These are phyloP conservation scores for Ellobius talpinus DNA, from an alignment of 2,113 vertebrate genomes.

Conservation along the genomic window DNA sequence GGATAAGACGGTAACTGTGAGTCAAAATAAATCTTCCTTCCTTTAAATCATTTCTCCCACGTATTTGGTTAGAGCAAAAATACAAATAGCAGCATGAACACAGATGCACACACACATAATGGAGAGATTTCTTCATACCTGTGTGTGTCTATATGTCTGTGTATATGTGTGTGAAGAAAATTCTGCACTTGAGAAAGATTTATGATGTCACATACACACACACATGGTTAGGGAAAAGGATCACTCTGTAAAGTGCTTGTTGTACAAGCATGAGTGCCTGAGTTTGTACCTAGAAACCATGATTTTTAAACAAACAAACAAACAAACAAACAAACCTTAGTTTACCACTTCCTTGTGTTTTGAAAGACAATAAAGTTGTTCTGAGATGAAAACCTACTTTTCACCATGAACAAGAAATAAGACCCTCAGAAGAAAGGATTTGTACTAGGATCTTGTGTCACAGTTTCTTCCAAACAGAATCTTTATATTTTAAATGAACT, in stretches of 20 bases:
- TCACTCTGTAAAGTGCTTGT: background rate
- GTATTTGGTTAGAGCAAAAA: background rate
- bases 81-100: background rate
- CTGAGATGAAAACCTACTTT: background rate
- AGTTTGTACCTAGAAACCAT: background rate
- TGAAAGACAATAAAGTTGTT: background rate
- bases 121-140: background rate
- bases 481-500: background rate
- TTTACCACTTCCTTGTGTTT: background rate
- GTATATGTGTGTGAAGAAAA: background rate
- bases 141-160: background rate
- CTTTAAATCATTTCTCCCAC: background rate
- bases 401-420: background rate
- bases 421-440: background rate
- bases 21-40: background rate
- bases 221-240: accelerated
- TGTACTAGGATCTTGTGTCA: background rate
- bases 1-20: background rate
- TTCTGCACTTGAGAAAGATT: background rate
- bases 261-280: background rate
- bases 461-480: background rate
- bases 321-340: background rate
- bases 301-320: background rate
- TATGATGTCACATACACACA: background rate
- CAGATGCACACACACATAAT: background rate